These are phyloP conservation scores for Notolabrus celidotus DNA, from an alignment of 2,797 vertebrate species.

Conservation along the genomic window DNA sequence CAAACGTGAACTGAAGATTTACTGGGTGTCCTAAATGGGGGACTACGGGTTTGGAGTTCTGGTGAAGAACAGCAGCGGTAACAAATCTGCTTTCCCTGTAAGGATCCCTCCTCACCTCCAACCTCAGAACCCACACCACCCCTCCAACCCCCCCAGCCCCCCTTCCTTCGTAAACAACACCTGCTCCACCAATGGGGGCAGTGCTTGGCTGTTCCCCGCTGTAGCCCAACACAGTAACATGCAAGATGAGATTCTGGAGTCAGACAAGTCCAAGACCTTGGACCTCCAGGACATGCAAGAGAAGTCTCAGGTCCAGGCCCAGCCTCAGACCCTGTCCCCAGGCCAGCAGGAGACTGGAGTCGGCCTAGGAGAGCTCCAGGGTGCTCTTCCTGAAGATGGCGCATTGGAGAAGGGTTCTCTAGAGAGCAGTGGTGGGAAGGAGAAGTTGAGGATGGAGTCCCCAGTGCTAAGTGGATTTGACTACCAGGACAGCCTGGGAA, in stretches of 20 bases:
- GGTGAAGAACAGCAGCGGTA: slow-evolving; percentile 98
- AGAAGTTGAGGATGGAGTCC: slow-evolving; percentile 96
- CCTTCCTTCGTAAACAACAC: slow-evolving; percentile 97
- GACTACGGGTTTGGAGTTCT: slow-evolving; percentile 99
- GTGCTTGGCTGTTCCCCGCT: slow-evolving; percentile 97
- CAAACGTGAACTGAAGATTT: slow-evolving; percentile 78
- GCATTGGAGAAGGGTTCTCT: slow-evolving; percentile 91
- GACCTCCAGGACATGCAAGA: slow-evolving; percentile 87
- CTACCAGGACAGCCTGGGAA: slow-evolving; percentile 95
- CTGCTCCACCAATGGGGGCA: slow-evolving; percentile 96
- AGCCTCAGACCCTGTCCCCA: slow-evolving; percentile 89
- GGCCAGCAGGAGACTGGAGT: slow-evolving; percentile 91
- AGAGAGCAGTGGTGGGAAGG: slow-evolving; percentile 92
- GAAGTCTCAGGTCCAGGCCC: slow-evolving; percentile 93
- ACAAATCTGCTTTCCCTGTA: slow-evolving; percentile 98
- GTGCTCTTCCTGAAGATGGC: slow-evolving; percentile 90
- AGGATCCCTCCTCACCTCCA: slow-evolving; percentile 99
- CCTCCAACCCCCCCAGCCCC: slow-evolving; percentile 92
- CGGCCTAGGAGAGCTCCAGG: slow-evolving; percentile 93
- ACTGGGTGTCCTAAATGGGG: slow-evolving; percentile 95
- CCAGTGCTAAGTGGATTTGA: slow-evolving; percentile 96
- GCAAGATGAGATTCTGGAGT: slow-evolving; percentile 99
- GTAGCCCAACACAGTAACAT: slow-evolving; percentile 96
- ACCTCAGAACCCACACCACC: slow-evolving; percentile 94
- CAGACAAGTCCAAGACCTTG: slow-evolving; percentile 94